Evolutionary conservation across 2,113 vertebrate genomes (phyloP), one percentile per base, ranked within the genome.

Genomic region (Gopherus flavomarginatus): DNA sequence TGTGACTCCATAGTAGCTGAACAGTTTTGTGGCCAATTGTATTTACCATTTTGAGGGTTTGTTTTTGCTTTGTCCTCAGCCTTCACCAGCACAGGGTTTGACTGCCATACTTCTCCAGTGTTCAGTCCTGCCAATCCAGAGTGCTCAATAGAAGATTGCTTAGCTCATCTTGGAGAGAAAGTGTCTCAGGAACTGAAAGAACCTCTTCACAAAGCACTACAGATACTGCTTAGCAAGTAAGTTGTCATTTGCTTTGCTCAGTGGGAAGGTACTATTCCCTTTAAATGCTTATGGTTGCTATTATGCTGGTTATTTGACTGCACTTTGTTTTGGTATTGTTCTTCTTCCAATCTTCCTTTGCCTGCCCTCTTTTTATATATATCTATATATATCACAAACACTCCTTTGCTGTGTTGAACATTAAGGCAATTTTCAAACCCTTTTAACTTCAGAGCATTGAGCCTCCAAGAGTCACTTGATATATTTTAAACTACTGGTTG

Each of bases 81-180:
- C 50, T 99, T 98, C 95, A 97, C 98, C 88, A 98, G 97, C 75
- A 98, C 98, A 59, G 99, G 99, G 50, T 99, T 99, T 94, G 99
- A 99, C 97, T 98, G 98, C 86, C 98, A 98, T 94, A 98, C 98
- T 2, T 99, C 99, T 13, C 98, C 98, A 7, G 99, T 99, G 95
- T 99, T 99, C 97, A 99, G 98, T 97, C 99, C 99, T 50, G 98
- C 98, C 50, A 98, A 98, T 95, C 99, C 99, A 3, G 99, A 99
- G 92, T 99, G 96, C 95, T 99, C 99, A 0, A 97, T 99, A 86
- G 99, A 99, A 97, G 99, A 99, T 92, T 99, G 98, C 95, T 98
- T 99, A 72, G 98, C 98, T 85, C 98, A 98, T 50, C 19, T 99
- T 3, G 99, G 99, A 77, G 98, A 99, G 82, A 98, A 97, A 19